Evolutionary conservation across 1,140 invertebrate genomes (phyloP).

Genomic region (Caenorhabditis latens): DNA sequence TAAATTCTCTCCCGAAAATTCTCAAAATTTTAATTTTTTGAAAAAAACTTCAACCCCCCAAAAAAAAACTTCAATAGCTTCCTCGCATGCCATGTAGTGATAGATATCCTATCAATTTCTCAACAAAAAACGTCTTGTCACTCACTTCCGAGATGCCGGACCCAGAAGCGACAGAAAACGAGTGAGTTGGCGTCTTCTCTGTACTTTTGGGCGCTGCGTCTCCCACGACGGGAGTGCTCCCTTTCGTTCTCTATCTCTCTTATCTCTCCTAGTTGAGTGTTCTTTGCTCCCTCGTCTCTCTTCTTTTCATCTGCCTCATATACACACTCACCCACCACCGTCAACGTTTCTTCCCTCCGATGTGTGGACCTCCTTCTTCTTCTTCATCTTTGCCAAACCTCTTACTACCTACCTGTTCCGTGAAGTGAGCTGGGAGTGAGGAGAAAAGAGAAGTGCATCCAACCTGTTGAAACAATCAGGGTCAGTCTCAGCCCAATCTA

Average conservation of each 20-base stretch:
- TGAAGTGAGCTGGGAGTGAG: slow-evolving; percentile 29
- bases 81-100: neutral
- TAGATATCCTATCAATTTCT: slow-evolving; percentile 38
- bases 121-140: slow-evolving; percentile 25
- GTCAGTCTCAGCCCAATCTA: slow-evolving; percentile 5
- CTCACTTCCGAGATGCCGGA: neutral
- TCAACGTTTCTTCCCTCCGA: slow-evolving; percentile 48
- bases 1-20: neutral
- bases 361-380: slow-evolving; percentile 52
- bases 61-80: too few species aligned
- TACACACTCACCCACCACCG: slow-evolving; percentile 18
- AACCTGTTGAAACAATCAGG: slow-evolving; percentile 27
- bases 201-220: slow-evolving; percentile 43
- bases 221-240: slow-evolving; percentile 35
- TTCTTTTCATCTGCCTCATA: slow-evolving; percentile 35
- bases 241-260: slow-evolving; percentile 47
- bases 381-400: slow-evolving; percentile 52
- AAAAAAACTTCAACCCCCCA: neutral
- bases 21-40: neutral
- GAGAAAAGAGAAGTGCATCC: neutral
- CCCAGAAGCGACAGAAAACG: slow-evolving; percentile 26
- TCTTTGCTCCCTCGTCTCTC: slow-evolving; percentile 21
- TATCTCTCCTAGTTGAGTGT: slow-evolving; percentile 28
- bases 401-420: slow-evolving; percentile 55
- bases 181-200: slow-evolving; percentile 31